Percentiles rank a stretch among this genome's conserved stretches.
Conservation (phyloP, 2,888 invertebrate genomes). For the Leucophora obtusa region DNA sequence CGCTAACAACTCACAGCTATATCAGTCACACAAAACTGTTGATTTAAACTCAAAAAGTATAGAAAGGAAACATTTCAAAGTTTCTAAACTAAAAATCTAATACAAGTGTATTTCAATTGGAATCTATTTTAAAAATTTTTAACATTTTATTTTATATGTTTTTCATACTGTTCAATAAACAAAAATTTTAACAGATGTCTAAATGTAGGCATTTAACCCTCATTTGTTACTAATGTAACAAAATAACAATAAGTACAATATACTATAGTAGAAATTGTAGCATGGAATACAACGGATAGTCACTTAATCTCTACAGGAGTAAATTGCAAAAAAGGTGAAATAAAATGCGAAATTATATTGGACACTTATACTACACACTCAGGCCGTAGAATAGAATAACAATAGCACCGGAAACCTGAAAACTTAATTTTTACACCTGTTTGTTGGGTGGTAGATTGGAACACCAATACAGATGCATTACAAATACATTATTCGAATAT, state of each 20-base stretch:
- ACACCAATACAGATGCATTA: neutral
- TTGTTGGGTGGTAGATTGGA: constrained; percentile 23
- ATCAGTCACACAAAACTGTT: constrained; percentile 11
- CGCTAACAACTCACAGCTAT: constrained; percentile 17
- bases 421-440: constrained; percentile 14
- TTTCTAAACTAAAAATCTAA: constrained; percentile 13
- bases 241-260: constrained; percentile 7
- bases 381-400: neutral
- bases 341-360: neutral
- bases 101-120: constrained; percentile 57
- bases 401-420: neutral
- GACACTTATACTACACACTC: neutral
- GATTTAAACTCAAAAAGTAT: constrained; percentile 9
- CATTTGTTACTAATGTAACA: constrained; percentile 68
- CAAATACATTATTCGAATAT: constrained; percentile 12
- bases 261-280: neutral
- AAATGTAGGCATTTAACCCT: constrained; percentile 74
- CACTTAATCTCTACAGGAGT: neutral
- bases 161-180: constrained; percentile 54
- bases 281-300: neutral
- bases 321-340: neutral
- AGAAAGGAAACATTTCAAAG: constrained; percentile 3
- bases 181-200: constrained; percentile 74
- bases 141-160: constrained; percentile 30
- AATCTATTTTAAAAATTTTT: constrained; percentile 57